A percentile compares a stretch with the other conserved stretches of the same genome.
These are phyloP conservation scores for Dendrolimus kikuchii DNA, from an alignment of 1,140 invertebrate species.

Conservation along the genomic window DNA sequence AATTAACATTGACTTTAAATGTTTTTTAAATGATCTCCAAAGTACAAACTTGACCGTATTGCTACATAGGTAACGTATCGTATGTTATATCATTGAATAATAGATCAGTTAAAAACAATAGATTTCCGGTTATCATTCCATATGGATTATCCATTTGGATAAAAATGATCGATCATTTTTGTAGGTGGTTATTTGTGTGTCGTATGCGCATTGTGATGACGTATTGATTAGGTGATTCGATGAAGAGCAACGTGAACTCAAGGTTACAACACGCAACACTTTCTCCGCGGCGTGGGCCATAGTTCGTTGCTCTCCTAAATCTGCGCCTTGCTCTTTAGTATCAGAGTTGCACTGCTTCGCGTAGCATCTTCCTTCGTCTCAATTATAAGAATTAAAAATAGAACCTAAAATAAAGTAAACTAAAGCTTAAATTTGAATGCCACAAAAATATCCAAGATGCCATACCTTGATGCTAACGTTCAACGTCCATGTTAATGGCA, in stretches of 20 bases:
- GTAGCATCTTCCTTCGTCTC: slow-evolving; percentile 21
- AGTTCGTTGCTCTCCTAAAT: slow-evolving; percentile 68
- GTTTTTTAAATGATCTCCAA: no score
- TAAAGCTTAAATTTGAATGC: slow-evolving; percentile 30
- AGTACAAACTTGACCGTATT: no score
- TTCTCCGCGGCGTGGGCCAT: slow-evolving; percentile 34
- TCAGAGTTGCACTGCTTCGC: slow-evolving; percentile 42
- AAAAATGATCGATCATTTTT: slow-evolving; percentile 13
- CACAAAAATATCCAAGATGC: slow-evolving; percentile 22
- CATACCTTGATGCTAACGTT: slow-evolving; percentile 59
- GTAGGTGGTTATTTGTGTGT: slow-evolving; percentile 18
- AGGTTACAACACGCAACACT: slow-evolving; percentile 65
- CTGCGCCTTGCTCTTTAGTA: slow-evolving; percentile 37
- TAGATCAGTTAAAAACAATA: no score
- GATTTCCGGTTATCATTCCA: not conserved
- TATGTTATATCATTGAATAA: no score
- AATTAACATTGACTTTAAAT: no score
- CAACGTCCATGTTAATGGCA: slow-evolving; percentile 67
- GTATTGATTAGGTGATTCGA: slow-evolving; percentile 51
- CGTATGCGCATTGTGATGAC: slow-evolving; percentile 31
- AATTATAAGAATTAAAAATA: slow-evolving; percentile 20
- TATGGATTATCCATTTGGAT: no score
- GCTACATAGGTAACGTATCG: no score
- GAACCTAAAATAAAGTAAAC: slow-evolving; percentile 22
- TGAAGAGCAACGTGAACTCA: slow-evolving; percentile 47